Evolutionary conservation across 2,797 vertebrate genomes (phyloP).

Genomic region (Phataginus tetradactyla): DNA sequence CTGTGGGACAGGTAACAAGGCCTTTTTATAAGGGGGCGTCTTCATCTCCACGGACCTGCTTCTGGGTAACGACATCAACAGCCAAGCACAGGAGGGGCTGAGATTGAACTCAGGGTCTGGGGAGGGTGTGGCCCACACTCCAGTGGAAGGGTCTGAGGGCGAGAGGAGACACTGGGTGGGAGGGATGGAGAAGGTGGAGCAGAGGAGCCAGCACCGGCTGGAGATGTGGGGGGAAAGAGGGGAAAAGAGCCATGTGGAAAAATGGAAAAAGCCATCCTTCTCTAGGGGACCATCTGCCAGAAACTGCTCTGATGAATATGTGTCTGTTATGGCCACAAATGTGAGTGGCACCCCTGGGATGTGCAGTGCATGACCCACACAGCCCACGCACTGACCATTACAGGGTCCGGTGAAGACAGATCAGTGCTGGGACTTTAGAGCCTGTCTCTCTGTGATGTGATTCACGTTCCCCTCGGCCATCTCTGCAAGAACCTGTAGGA

Average conservation of each 20-base stretch:
- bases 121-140: background rate
- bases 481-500: conserved; percentile 49
- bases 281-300: background rate
- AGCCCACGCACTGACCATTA: too few relatives aligned
- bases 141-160: background rate
- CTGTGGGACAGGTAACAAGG: background rate
- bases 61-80: background rate
- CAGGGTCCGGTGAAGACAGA: background rate
- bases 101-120: background rate
- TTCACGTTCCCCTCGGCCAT: conserved; percentile 37
- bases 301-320: background rate
- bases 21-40: background rate
- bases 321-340: background rate
- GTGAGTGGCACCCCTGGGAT: background rate
- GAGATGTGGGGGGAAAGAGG: background rate
- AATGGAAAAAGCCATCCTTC: background rate
- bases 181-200: background rate
- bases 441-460: conserved; percentile 48
- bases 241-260: background rate
- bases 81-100: background rate
- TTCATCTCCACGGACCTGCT: background rate
- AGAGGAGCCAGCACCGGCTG: background rate
- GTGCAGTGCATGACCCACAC: background rate
- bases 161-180: background rate
- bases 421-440: background rate